Conservation (phyloP, 2,888 invertebrate genomes). For the Eilema depressum region DNA sequence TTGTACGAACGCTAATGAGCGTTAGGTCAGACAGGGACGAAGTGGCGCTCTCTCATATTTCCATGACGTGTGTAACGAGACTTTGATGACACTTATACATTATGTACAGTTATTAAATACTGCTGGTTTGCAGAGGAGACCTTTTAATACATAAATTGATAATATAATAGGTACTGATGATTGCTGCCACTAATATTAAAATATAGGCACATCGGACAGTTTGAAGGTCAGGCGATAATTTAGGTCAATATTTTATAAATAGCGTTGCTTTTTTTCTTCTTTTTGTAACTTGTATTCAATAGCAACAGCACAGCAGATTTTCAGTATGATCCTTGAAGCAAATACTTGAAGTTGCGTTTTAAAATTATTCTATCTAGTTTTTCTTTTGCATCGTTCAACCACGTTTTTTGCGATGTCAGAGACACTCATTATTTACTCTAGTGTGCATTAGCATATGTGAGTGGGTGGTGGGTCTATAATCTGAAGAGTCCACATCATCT, state of each 20-base stretch:
- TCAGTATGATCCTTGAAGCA: not conserved
- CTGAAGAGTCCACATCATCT: too few relatives aligned
- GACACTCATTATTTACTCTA: too few relatives aligned
- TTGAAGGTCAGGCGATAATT: not conserved
- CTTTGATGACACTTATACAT: slow-evolving; percentile 52
- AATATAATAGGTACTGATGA: not conserved
- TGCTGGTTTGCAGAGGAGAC: slow-evolving; percentile 10
- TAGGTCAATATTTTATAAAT: not conserved
- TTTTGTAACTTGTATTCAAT: not conserved
- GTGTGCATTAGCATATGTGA: too few relatives aligned
- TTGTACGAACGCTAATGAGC: slow-evolving; percentile 45
- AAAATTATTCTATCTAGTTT: too few relatives aligned
- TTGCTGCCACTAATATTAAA: not conserved
- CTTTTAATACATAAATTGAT: slow-evolving; percentile 7
- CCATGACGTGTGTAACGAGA: slow-evolving; percentile 55
- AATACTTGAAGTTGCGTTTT: not conserved
- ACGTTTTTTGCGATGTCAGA: too few relatives aligned
- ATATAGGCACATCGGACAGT: not conserved
- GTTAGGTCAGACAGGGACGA: slow-evolving; percentile 32
- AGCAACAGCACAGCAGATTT: too few relatives aligned
- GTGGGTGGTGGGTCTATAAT: too few relatives aligned
- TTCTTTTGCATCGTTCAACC: too few relatives aligned
- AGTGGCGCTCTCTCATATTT: slow-evolving; percentile 37
- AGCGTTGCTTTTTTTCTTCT: not conserved
- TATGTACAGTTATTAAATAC: slow-evolving; percentile 30